Evolutionary conservation across 2,797 vertebrate species (phyloP).

Genomic region (Syngnathus acus): DNA sequence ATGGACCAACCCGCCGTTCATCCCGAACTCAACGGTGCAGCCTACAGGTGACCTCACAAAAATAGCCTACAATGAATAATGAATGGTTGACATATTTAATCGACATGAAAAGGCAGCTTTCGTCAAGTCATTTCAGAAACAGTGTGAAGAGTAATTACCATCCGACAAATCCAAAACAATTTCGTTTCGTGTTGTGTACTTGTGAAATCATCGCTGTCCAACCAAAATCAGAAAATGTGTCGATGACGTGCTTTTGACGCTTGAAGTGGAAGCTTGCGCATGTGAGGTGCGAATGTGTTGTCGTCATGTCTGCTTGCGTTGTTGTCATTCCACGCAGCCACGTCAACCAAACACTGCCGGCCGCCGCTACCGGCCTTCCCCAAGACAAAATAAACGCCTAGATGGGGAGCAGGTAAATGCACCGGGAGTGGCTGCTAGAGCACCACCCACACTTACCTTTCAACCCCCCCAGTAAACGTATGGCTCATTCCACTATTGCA

Average conservation of each 20-base stretch:
- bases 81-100: too few relatives aligned
- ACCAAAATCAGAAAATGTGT: too few relatives aligned
- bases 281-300: constrained; percentile 34
- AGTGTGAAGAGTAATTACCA: too few relatives aligned
- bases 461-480: too few relatives aligned
- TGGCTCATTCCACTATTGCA: too few relatives aligned
- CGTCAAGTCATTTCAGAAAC: too few relatives aligned
- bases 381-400: constrained; percentile 79
- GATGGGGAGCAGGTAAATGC: constrained; percentile 74
- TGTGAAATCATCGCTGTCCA: too few relatives aligned
- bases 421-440: constrained; percentile 21
- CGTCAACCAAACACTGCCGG: constrained; percentile 67
- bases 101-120: too few relatives aligned
- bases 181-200: too few relatives aligned
- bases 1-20: constrained; percentile 88
- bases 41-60: constrained; percentile 79
- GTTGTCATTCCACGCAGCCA: constrained; percentile 67
- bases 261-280: not conserved
- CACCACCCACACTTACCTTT: too few relatives aligned
- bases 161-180: too few relatives aligned
- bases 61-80: too few relatives aligned
- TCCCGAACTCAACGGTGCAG: constrained; percentile 90
- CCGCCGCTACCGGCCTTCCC: constrained; percentile 60
- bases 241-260: not conserved
- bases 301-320: constrained; percentile 49